phyloP scores from a whole-genome alignment of 2,797 vertebrate genomes.

The Tauraco hartlaubi region DNA sequence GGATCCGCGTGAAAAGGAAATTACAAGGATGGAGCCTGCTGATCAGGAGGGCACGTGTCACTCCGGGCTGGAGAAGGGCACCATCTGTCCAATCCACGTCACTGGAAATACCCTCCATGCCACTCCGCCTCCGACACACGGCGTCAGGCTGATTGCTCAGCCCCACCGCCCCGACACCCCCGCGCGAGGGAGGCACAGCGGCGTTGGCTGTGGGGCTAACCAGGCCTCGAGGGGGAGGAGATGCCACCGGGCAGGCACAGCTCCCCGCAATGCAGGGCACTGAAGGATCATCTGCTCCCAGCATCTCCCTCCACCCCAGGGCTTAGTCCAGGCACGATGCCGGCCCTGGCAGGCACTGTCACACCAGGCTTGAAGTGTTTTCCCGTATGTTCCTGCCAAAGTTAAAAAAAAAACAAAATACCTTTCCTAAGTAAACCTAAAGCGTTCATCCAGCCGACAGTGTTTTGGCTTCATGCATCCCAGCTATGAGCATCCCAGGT shows the following conservation, averaged over 20 bases:
- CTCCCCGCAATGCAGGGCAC: fast-evolving
- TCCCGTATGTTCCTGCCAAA: not conserved
- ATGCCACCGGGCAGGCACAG: not conserved
- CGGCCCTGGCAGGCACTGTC: not conserved
- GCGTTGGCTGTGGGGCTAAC: fast-evolving
- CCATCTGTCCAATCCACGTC: slow-evolving; percentile 56
- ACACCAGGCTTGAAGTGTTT: not conserved
- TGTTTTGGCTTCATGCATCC: fast-evolving
- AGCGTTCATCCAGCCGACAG: not conserved
- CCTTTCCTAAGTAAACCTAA: not conserved
- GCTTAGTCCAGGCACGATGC: fast-evolving
- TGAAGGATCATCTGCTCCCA: not conserved
- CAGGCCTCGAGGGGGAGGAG: not conserved
- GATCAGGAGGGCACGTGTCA: not conserved
- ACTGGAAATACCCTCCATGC: not conserved
- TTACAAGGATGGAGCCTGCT: slow-evolving; percentile 44
- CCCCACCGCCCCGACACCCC: not conserved
- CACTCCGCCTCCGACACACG: fast-evolving
- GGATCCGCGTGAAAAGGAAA: slow-evolving; percentile 14
- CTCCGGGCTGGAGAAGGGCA: not conserved
- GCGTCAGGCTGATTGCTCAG: fast-evolving
- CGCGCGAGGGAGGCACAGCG: fast-evolving
- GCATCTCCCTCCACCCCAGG: not conserved
- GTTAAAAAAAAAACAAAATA: not conserved
- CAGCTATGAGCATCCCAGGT: not conserved